These are phyloP conservation scores for Serranus cabrilla DNA, from an alignment of 2,797 vertebrate genomes.

Conservation along the genomic window DNA sequence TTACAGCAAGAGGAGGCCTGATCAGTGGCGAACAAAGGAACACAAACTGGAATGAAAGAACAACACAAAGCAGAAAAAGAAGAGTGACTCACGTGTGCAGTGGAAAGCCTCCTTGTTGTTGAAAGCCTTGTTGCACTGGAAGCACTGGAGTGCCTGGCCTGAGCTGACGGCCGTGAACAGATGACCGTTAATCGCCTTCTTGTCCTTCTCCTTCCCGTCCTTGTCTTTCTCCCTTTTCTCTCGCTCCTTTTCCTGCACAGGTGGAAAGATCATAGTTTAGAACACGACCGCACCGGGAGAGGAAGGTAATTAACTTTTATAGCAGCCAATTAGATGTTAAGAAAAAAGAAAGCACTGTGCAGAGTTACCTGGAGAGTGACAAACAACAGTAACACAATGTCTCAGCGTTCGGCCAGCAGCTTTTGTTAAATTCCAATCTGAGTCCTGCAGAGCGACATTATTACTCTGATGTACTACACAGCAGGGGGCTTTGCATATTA, in stretches of 20 bases:
- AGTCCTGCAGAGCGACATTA: constrained; percentile 69
- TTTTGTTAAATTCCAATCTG: constrained; percentile 55
- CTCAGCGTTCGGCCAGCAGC: constrained; percentile 9
- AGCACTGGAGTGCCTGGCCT: constrained; percentile 86
- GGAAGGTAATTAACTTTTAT: constrained; percentile 15
- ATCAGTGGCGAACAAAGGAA: neutral
- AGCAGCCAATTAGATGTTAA: constrained; percentile 23
- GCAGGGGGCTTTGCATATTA: constrained; percentile 65
- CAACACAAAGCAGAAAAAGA: neutral
- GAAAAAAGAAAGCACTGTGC: neutral
- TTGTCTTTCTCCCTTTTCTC: constrained; percentile 89
- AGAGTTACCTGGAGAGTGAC: constrained; percentile 17
- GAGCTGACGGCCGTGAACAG: constrained; percentile 84
- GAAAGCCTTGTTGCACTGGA: constrained; percentile 91
- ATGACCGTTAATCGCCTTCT: constrained; percentile 91
- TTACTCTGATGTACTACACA: constrained; percentile 60
- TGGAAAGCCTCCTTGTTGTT: constrained; percentile 89
- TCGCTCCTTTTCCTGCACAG: constrained; percentile 92
- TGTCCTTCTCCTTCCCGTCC: constrained; percentile 89
- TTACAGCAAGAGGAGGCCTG: neutral
- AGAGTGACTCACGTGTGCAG: constrained; percentile 90
- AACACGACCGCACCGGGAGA: neutral
- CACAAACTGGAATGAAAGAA: neutral
- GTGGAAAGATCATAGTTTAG: constrained; percentile 8
- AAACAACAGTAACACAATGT: constrained; percentile 22